Conservation (phyloP, 2,797 vertebrate genomes). For the Carapus acus region DNA sequence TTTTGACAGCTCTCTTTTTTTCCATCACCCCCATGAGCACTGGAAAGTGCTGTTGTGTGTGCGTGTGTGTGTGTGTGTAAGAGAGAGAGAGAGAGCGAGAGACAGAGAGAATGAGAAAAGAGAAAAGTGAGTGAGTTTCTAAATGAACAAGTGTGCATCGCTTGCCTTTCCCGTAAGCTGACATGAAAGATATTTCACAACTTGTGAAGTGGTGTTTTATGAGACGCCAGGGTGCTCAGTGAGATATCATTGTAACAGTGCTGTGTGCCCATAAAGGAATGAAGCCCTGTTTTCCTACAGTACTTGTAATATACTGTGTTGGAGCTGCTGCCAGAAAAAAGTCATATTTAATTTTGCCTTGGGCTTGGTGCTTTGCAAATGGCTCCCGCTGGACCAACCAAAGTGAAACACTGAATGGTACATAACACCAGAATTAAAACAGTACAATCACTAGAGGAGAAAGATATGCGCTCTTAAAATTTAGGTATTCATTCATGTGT, state of each 20-base stretch:
- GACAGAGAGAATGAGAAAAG: too few species aligned
- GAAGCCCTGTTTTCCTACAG: constrained; percentile 46
- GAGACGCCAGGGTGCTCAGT: constrained; percentile 47
- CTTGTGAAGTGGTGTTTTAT: constrained; percentile 63
- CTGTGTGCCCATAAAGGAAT: constrained; percentile 49
- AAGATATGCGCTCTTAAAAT: constrained; percentile 24
- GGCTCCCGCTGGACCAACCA: constrained; percentile 34
- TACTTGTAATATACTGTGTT: constrained; percentile 39
- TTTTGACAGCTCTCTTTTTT: constrained; percentile 71
- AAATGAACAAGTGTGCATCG: constrained; percentile 59
- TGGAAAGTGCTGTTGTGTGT: constrained; percentile 59
- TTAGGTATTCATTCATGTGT: constrained; percentile 40
- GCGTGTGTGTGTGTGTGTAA: constrained; percentile 27
- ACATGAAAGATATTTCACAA: constrained; percentile 67
- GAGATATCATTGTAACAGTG: constrained; percentile 57
- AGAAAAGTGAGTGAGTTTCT: constrained; percentile 17
- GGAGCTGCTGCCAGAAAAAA: constrained; percentile 45
- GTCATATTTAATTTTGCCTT: constrained; percentile 51
- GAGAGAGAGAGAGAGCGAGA: too few species aligned
- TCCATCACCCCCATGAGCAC: constrained; percentile 63
- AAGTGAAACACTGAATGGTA: constrained; percentile 34
- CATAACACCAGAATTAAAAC: constrained; percentile 34
- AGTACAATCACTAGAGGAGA: constrained; percentile 36
- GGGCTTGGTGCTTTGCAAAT: constrained; percentile 33
- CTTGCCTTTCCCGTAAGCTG: constrained; percentile 59